Base-by-base conservation (phyloP, 1,140 invertebrate genomes). In the Drosophila tsacasi region DNA sequence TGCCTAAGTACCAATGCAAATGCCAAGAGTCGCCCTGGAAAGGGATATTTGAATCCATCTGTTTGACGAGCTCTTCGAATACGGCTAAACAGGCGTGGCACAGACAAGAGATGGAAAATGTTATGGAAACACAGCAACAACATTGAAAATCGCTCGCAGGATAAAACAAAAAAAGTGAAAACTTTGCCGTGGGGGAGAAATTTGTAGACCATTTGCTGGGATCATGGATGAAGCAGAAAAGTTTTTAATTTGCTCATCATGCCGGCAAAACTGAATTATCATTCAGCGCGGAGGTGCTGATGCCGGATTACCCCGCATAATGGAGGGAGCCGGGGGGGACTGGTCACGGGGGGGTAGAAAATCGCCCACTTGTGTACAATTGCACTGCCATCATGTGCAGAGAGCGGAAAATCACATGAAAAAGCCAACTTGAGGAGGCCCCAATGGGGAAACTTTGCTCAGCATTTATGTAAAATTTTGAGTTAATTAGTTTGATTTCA, bases 401-500 rank as follows among this genome's bases (percentile, higher is more conserved):
- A 44, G 39, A 73, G 67, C 76, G 76, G 76, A 79, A 79, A 79
- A 79, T 79, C 76, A 79, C 67, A 79, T 79, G 76, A 64, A 72
- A 60, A 63, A 54, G 44, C 52, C 74, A 71, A 59, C 50, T 69
- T 40, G 42, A 49, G 27, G 40, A 8, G 50, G 30, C 35, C 68
- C 64, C 65, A 50, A 30, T 72, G 67, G 67, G 46, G 23, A 49
- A 73, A 74, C 71, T 74, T 74, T 73, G 46, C 23, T 1, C 59
- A 42, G 55, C 76, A 44, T 79, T 67, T 64, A 79, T 65, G 80
- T 42, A 57, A 75, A 83, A 79, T 79, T 76, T 77, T 47, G 19
- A 59, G 69, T 66, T 86, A 82, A 86, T 86, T 86, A 86, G 75
- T 82, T 83, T 79, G 74, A 71, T 79, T 79, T 79, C 77, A 79